phyloP scores from a whole-genome alignment of 2,888 invertebrate species.

The Folsomia manolachei region DNA sequence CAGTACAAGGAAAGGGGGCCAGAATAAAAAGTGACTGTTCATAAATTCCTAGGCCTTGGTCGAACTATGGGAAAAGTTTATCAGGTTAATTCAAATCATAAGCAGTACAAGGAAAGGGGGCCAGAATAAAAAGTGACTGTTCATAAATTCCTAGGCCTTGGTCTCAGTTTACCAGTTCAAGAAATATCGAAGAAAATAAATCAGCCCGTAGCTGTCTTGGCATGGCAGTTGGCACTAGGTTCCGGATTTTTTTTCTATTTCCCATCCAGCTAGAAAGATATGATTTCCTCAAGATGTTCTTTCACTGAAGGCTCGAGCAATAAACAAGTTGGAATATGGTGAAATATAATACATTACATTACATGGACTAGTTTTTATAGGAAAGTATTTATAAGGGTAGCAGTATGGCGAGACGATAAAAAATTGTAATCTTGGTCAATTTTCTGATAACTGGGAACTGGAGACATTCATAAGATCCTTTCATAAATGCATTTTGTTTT shows the following conservation, averaged over 20 bases:
- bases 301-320: neutral
- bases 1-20: neutral
- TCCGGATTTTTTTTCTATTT: neutral
- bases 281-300: conserved; percentile 15
- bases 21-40: neutral
- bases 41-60: no score
- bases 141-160: neutral
- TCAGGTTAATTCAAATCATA: neutral
- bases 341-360: conserved; percentile 5
- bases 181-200: neutral
- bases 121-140: neutral
- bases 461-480: no score
- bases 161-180: neutral
- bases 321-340: neutral
- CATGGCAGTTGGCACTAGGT: neutral
- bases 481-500: no score
- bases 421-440: no score
- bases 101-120: neutral
- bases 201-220: neutral
- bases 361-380: no score
- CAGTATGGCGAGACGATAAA: no score
- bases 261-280: neutral
- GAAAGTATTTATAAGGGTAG: no score
- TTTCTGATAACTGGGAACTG: no score
- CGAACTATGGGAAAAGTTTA: neutral